These are phyloP conservation scores for Perodicticus potto DNA, from an alignment of 2,797 vertebrate species.

Conservation along the genomic window DNA sequence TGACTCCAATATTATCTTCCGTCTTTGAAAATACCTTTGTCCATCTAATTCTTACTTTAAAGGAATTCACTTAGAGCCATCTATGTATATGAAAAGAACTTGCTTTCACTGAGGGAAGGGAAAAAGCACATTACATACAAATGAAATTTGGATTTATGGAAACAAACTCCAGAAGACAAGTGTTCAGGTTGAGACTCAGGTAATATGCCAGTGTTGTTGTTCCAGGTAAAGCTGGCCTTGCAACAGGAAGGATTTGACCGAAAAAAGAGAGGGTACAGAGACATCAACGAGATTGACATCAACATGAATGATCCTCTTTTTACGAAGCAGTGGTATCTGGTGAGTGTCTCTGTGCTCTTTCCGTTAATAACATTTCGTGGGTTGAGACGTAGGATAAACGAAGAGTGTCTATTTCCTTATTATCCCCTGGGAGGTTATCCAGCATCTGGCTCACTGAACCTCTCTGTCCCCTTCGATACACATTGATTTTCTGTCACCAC, in stretches of 20 bases:
- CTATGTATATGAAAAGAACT: background rate
- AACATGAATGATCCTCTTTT: constrained; percentile 99
- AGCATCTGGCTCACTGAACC: background rate
- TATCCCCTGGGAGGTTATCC: background rate
- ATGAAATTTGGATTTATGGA: background rate
- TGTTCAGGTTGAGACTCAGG: background rate
- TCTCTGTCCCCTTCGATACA: background rate
- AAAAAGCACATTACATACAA: background rate
- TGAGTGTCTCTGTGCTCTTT: constrained; percentile 87
- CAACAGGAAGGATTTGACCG: constrained; percentile 96
- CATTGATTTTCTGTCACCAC: constrained; percentile 41
- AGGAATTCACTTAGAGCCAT: constrained; percentile 14
- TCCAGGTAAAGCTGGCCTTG: constrained; percentile 94
- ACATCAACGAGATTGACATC: constrained; percentile 95
- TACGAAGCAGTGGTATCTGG: constrained; percentile 99
- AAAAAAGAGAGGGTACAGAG: constrained; percentile 96
- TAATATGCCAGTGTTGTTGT: constrained; percentile 76
- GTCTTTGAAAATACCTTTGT: constrained; percentile 62
- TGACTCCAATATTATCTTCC: constrained; percentile 23
- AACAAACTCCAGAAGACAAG: constrained; percentile 42
- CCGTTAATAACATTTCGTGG: background rate
- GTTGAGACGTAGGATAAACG: background rate
- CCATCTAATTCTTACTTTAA: constrained; percentile 37
- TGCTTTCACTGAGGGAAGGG: background rate
- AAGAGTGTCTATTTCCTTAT: constrained; percentile 44